phyloP scores from a whole-genome alignment of 2,113 vertebrate species.

The Actinemys pallida region DNA sequence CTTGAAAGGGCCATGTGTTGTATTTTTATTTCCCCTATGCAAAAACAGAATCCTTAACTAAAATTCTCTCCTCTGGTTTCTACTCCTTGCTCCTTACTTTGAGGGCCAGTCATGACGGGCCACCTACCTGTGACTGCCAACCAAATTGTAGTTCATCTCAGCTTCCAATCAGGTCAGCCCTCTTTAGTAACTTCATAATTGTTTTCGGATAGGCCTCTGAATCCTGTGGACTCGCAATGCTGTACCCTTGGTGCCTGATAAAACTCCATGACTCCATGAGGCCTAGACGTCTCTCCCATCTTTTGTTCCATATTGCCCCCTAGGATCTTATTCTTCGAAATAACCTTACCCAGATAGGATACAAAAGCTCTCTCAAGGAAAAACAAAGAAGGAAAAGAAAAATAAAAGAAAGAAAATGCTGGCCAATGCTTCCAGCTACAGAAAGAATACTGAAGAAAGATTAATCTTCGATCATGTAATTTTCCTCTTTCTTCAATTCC shows the following conservation, averaged over 20 bases:
- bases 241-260: neutral
- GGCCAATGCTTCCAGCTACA: neutral
- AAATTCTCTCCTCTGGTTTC: neutral
- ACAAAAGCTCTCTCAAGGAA: neutral
- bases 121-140: neutral
- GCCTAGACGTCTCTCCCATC: rapidly evolving
- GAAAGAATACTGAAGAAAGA: neutral
- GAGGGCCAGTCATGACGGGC: rapidly evolving
- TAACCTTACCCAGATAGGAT: neutral
- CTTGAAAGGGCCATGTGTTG: neutral
- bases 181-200: rapidly evolving
- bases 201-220: neutral
- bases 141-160: rapidly evolving
- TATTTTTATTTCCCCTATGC: neutral
- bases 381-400: neutral
- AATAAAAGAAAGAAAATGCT: neutral
- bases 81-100: neutral
- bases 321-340: neutral
- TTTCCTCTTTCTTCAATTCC: neutral
- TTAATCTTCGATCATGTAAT: neutral
- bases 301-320: neutral
- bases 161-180: neutral
- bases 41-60: neutral
- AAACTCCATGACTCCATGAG: neutral
- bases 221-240: neutral